Evolutionary conservation across 2,797 vertebrate genomes (phyloP), one percentile per base, ranked within the genome.

Genomic region (Hyperoplus immaculatus): DNA sequence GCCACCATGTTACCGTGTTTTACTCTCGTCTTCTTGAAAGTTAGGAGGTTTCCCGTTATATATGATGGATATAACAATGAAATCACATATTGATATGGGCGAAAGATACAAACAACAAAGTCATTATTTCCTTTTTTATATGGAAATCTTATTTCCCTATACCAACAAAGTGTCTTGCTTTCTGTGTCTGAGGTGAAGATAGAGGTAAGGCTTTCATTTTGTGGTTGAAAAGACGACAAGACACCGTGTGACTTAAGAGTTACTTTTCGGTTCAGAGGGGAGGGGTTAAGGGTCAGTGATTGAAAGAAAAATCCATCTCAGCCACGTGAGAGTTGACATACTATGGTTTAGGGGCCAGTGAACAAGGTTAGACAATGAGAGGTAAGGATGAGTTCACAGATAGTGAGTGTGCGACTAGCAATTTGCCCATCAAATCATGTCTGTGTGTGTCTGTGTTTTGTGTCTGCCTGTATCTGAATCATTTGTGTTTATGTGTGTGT

Each of bases 281-380:
- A 18, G 6, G 46, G 1, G 18, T 36, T 38, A 54, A 42, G 50
- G 78, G 59, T 69, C 36, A 14, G 55, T 15, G 42, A 15, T 12
- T 5, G 8, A 67, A 64, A 64, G 54, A 42, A 45, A 55, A 56
- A 14, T 9, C 42, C 56, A 29, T 71, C 60, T 63, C 41, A 6
- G 36, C 69, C 68, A 51, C 68, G 38, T 13, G 43, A 64, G 43
- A 46, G 70, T 5, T 61, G 55, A 58, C 70, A 66, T n/a, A 13
- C 13, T 14, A 15, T 13, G 29, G 57, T 81, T 75, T 68, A 68
- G 59, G 63, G 86, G 72, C 80, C 83, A 84, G 64, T 54, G 53
- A 78, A 55, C 51, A 36, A 66, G 59, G 16, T 45, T 47, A 73
- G 80, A 80, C 80, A 77, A 72, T 69, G 58, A 55, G 68, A 78